Evolutionary conservation across 2,113 vertebrate species (phyloP).

Genomic region (Phasianus colchicus): DNA sequence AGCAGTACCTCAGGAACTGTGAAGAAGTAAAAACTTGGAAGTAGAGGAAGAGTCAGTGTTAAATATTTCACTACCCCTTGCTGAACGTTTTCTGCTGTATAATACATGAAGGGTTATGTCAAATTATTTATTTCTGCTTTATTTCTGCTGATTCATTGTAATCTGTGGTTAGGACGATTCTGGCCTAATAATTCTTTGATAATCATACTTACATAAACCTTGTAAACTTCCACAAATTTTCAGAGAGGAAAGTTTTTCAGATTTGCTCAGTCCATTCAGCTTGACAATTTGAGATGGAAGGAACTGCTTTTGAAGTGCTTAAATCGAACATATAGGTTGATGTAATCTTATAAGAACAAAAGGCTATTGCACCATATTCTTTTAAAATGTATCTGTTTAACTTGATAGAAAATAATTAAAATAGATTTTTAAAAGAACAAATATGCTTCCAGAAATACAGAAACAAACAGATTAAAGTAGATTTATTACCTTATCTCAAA

Average conservation of each 20-base stretch:
- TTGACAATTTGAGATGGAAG: background rate
- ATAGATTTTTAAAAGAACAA: background rate
- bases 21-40: background rate
- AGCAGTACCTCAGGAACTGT: background rate
- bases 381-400: background rate
- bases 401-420: background rate
- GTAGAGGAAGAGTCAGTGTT: background rate
- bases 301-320: background rate
- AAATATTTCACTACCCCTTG: background rate
- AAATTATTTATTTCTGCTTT: background rate
- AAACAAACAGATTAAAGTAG: background rate
- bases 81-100: background rate
- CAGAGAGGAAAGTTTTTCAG: background rate
- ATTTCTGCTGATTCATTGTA: background rate
- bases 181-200: background rate
- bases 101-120: background rate
- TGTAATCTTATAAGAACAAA: background rate
- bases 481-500: background rate
- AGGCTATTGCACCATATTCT: background rate
- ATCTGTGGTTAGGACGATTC: background rate
- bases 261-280: background rate
- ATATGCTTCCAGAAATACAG: background rate
- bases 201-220: background rate
- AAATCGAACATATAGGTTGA: background rate
- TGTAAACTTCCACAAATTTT: background rate